Conservation (phyloP, 2,888 invertebrate genomes). For the Sceliomorpha sp. region DNA sequence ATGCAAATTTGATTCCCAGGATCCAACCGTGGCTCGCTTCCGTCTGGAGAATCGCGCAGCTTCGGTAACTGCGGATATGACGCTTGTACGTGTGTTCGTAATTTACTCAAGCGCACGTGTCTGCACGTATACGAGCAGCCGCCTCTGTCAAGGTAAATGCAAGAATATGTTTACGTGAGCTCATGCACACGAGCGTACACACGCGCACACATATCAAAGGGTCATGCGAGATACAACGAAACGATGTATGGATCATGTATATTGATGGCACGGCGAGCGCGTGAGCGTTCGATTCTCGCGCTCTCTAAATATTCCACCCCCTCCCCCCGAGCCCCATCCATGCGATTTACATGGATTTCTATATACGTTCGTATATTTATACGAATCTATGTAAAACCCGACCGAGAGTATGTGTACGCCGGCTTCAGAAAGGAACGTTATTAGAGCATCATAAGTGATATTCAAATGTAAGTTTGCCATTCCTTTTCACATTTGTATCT, state of each 20-base stretch:
- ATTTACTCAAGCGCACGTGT: slow-evolving; percentile 48
- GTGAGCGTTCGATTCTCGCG: slow-evolving; percentile 71
- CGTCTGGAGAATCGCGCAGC: slow-evolving; percentile 71
- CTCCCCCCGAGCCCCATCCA: slow-evolving; percentile 29
- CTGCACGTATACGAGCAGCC: slow-evolving; percentile 34
- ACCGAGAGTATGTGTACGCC: slow-evolving; percentile 4
- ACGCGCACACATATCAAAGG: slow-evolving; percentile 34
- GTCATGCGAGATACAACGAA: slow-evolving; percentile 59
- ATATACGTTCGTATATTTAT: slow-evolving; percentile 53
- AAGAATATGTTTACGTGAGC: slow-evolving; percentile 28
- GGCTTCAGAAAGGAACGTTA: slow-evolving; percentile 9
- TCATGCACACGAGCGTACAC: slow-evolving; percentile 34
- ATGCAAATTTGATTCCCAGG: slow-evolving; percentile 68
- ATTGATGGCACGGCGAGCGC: slow-evolving; percentile 69
- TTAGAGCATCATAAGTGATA: slow-evolving; percentile 12
- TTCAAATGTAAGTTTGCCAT: slow-evolving; percentile 7
- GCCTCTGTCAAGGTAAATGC: slow-evolving; percentile 32
- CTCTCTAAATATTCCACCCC: slow-evolving; percentile 71
- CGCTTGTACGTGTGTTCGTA: slow-evolving; percentile 54
- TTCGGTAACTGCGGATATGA: slow-evolving; percentile 69
- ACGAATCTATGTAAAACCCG: slow-evolving; percentile 24
- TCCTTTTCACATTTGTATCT: slow-evolving; percentile 4
- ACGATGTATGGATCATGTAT: slow-evolving; percentile 72
- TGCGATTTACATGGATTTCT: slow-evolving; percentile 59
- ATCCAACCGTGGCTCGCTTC: slow-evolving; percentile 62